Evolutionary conservation across 2,113 vertebrate genomes (phyloP).

Genomic region (Mormyrus iriodes): DNA sequence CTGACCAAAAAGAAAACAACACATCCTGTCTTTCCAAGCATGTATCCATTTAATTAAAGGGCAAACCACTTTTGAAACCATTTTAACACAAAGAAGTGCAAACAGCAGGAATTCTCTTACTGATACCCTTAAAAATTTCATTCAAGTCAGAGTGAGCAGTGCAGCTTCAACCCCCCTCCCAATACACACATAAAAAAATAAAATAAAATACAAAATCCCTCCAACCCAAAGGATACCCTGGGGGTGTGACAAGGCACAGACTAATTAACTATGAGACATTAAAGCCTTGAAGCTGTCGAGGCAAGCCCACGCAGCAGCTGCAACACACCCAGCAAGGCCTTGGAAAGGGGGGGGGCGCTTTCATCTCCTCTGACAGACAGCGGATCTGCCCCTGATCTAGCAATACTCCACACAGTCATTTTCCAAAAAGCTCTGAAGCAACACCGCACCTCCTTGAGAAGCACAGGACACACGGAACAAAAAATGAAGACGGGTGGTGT

Average conservation of each 20-base stretch:
- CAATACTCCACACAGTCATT: not conserved
- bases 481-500: not conserved
- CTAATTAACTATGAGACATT: constrained; percentile 23
- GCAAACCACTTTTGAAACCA: not conserved
- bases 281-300: not conserved
- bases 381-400: not conserved
- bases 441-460: not conserved
- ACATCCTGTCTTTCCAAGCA: not conserved
- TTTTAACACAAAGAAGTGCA: not conserved
- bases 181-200: not conserved
- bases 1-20: not conserved
- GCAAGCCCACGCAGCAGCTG: not conserved
- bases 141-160: not conserved
- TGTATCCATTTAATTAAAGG: not conserved
- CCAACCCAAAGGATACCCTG: not conserved
- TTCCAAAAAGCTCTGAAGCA: not conserved
- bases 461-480: not conserved
- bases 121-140: not conserved
- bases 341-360: not conserved
- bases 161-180: not conserved
- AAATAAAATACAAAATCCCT: not conserved
- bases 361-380: constrained; percentile 9
- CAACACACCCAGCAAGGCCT: not conserved
- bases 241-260: constrained; percentile 18
- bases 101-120: not conserved